phyloP scores from a whole-genome alignment of 2,888 invertebrate genomes.

The Pheosia gnoma region DNA sequence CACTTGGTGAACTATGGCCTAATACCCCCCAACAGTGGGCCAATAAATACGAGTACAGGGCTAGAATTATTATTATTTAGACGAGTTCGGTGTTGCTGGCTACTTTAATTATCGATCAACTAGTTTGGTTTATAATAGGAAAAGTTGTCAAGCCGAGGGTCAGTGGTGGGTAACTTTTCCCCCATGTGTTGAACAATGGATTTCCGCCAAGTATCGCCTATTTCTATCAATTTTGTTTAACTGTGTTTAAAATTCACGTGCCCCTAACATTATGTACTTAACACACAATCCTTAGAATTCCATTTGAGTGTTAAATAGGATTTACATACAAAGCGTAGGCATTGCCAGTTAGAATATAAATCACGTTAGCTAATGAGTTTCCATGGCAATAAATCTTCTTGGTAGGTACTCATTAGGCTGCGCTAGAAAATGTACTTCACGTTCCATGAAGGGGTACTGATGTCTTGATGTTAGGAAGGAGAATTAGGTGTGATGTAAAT shows the following conservation, averaged over 20 bases:
- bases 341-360: slow-evolving; percentile 40
- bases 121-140: no score
- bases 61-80: no score
- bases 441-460: neutral
- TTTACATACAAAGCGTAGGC: slow-evolving; percentile 35
- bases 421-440: neutral
- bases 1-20: no score
- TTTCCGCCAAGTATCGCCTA: no score
- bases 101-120: no score
- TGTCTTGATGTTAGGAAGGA: neutral
- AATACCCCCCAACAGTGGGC: no score
- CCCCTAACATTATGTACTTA: neutral
- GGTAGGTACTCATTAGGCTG: slow-evolving; percentile 38
- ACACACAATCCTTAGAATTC: neutral
- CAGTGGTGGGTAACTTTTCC: no score
- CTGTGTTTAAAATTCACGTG: neutral
- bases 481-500: neutral
- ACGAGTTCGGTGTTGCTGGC: no score
- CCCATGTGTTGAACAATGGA: no score
- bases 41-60: no score
- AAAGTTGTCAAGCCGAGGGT: no score
- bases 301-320: slow-evolving; percentile 28
- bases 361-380: slow-evolving; percentile 39
- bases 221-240: neutral
- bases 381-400: slow-evolving; percentile 41